These are phyloP conservation scores for Stomatorhinus ivindoensis DNA, from an alignment of 2,113 vertebrate species.

Conservation along the genomic window DNA sequence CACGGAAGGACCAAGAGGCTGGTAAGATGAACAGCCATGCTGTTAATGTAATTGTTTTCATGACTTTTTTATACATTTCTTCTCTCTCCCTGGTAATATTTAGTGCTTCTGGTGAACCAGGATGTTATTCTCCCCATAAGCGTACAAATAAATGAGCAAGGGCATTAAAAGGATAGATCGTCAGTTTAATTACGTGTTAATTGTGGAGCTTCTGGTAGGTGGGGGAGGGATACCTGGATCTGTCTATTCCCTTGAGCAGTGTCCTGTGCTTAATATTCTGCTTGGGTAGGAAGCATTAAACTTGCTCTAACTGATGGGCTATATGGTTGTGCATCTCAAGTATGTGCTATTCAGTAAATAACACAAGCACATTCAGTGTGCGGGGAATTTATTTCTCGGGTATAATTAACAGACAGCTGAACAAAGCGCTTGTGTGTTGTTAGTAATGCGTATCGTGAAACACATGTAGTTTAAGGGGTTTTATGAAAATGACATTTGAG, in stretches of 20 bases:
- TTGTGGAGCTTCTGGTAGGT: background rate
- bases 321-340: background rate
- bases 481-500: background rate
- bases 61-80: background rate
- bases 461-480: background rate
- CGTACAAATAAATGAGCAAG: background rate
- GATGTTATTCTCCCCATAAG: background rate
- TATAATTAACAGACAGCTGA: background rate
- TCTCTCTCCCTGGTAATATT: background rate
- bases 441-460: background rate
- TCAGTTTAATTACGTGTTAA: conserved; percentile 9
- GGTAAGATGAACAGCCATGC: background rate
- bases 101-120: background rate
- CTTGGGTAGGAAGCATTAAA: conserved; percentile 8
- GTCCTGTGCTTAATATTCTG: conserved; percentile 24
- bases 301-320: conserved; percentile 18
- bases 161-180: conserved; percentile 7
- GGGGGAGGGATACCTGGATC: background rate
- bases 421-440: background rate
- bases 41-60: background rate
- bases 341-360: background rate
- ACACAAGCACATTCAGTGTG: background rate
- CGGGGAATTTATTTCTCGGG: background rate
- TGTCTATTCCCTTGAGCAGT: conserved; percentile 13
- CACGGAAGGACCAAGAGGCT: background rate